phyloP scores from a whole-genome alignment of 2,888 invertebrate genomes.

The Drosophila histrio region DNA sequence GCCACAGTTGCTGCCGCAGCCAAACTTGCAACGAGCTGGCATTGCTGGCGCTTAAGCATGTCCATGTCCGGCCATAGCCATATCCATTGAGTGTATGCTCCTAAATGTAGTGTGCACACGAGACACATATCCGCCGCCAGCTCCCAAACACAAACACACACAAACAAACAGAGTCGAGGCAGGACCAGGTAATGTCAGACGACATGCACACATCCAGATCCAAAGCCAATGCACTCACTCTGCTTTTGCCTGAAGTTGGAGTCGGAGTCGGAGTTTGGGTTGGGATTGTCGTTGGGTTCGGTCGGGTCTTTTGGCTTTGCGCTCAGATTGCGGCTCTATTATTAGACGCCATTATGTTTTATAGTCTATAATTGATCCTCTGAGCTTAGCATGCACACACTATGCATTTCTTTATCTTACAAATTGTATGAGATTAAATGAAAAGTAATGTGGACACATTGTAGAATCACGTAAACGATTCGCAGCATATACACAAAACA shows the following conservation, averaged over 20 bases:
- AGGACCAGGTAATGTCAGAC: slow-evolving; percentile 61
- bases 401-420: slow-evolving; percentile 76
- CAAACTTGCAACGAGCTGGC: slow-evolving; percentile 32
- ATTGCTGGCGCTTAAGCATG: slow-evolving; percentile 77
- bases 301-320: slow-evolving; percentile 48
- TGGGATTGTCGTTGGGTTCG: slow-evolving; percentile 10
- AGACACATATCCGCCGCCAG: slow-evolving; percentile 56
- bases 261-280: slow-evolving; percentile 2
- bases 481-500: not conserved
- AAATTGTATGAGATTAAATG: slow-evolving; percentile 76
- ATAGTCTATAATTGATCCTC: slow-evolving; percentile 82
- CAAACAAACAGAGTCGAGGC: not conserved
- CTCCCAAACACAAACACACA: slow-evolving; percentile 8
- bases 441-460: slow-evolving; percentile 69
- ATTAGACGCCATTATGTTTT: slow-evolving; percentile 84
- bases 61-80: slow-evolving; percentile 70
- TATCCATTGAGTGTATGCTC: slow-evolving; percentile 25
- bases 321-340: slow-evolving; percentile 80
- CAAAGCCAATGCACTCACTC: slow-evolving; percentile 21
- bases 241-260: too few species aligned
- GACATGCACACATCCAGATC: slow-evolving; percentile 59
- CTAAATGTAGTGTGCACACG: slow-evolving; percentile 56
- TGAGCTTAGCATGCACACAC: slow-evolving; percentile 62
- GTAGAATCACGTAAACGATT: slow-evolving; percentile 47
- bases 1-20: slow-evolving; percentile 4